Evolutionary conservation across 2,797 vertebrate species (phyloP), one percentile per base, ranked within the genome.

Genomic region (Sebastes vulpes): DNA sequence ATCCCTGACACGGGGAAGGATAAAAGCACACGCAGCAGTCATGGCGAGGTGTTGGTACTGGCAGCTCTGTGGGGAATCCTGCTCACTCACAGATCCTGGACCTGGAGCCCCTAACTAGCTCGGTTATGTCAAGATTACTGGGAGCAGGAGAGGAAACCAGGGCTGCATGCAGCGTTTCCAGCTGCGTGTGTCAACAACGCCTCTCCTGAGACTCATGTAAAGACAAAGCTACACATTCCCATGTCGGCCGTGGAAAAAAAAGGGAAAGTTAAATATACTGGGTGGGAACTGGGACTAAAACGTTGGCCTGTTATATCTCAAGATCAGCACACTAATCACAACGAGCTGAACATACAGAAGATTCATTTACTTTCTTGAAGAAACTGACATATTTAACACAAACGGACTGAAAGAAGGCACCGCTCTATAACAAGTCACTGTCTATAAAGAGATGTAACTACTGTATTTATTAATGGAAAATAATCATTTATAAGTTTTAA

Each of bases 221-320:
- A 89, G 69, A 89, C 80, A 79, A 81, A 79, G 81, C 60, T 67
- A 9, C 46, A 65, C 66, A 20, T 87, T 90, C 78, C 84, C 81
- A 58, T 58, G 82, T 58, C 29, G 9, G 56, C 64, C n/a, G 32
- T 21, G 58, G 31, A 71, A 70, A 50, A 9, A 70, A 50, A 9
- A 76, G n/a, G 29, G 21, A 10, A 53, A 57, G 66, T 63, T n/a
- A 60, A 81, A 68, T 23, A 25, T 56, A 54, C 18, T 26, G 70
- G 28, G 25, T 57, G 84, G 68, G 80, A 68, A 81, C 68, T 7
- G 1, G 58, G 56, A 64, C 26, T 4, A 0, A 23, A 77, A 52
- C 4, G n/a, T 1, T 25, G 31, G 11, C 23, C 20, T 2, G 50
- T 4, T 32, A 25, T 42, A 6, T 59, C 1, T 26, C 25, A 6